Base-by-base conservation (phyloP, 1,140 invertebrate genomes). In the Cydia fagiglandana region DNA sequence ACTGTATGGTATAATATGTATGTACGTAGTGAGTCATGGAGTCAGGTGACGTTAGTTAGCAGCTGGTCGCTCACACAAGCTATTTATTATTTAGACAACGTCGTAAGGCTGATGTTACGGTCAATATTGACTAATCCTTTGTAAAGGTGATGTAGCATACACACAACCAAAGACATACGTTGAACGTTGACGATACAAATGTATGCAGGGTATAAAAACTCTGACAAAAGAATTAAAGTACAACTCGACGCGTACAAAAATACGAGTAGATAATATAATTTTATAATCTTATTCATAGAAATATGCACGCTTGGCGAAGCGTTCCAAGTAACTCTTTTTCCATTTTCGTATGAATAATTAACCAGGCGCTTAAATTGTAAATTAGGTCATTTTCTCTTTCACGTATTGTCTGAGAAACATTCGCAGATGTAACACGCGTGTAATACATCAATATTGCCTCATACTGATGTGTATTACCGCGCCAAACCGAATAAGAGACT, bases 401-500 rank as follows among this genome's bases (percentile, higher is more conserved):
- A 56, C 15, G 4, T 0, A 56, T 56, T 17, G n/a, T 56, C 13
- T 50, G 47, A 50, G 53, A 17, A 2, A 17, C n/a, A 17, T 15
- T 7, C 2, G 6, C n/a, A 56, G 17, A 56, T 56, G 53, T 56
- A 50, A 50, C 47, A n/a, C 64, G 64, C 64, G 64, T 34, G 64
- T 66, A 66, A 66, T 66, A 28, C 64, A 6, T 68, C 64, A 30
- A 68, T 15, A 68, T 68, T 68, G 64, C 30, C 64, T 68, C 34
- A 68, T 68, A 1, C 64, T 13, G 5, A 15, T 38, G 41, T 24
- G 9, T 13, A 73, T 73, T 73, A 28, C 70, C 76, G 73, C 77
- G 68, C 56, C 41, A 77, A 80, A 77, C 66, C 73, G 64, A 38
- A n/a, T 56, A 47, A 66, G 75, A 77, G 9, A 7, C 38, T 41